These are phyloP conservation scores for Tyrannus savana DNA, from an alignment of 2,113 vertebrate species.

Conservation along the genomic window DNA sequence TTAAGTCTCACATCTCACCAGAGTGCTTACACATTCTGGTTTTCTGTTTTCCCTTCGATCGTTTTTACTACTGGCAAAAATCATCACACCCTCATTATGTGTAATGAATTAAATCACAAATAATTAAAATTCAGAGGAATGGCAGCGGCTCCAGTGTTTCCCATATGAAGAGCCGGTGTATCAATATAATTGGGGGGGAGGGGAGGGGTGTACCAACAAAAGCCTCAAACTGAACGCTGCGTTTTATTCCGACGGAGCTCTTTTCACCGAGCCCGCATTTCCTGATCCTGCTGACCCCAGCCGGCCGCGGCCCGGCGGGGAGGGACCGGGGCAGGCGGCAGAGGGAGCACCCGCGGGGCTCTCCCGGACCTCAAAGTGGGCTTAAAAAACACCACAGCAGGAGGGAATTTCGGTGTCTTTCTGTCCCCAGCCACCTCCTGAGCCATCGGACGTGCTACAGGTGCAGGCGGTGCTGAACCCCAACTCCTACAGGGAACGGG, in stretches of 20 bases:
- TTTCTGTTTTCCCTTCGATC: background rate
- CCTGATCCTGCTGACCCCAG: background rate
- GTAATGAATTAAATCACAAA: slow-evolving; percentile 6
- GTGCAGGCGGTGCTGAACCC: background rate
- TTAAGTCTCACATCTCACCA: slow-evolving; percentile 8
- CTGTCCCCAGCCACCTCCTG: background rate
- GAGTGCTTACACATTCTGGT: background rate
- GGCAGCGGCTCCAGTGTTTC: background rate
- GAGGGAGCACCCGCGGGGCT: background rate
- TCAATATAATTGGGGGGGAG: background rate
- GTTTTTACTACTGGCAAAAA: slow-evolving; percentile 32
- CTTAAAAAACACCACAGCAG: background rate
- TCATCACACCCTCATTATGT: slow-evolving; percentile 12
- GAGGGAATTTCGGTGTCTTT: background rate
- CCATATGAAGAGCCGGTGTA: slow-evolving; percentile 1
- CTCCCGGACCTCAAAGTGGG: background rate
- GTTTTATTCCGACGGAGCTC: background rate
- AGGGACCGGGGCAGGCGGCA: background rate
- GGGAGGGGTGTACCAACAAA: background rate
- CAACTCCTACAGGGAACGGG: background rate
- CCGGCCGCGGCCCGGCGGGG: background rate
- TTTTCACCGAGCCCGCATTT: background rate
- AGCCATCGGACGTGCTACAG: background rate
- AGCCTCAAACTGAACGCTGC: background rate
- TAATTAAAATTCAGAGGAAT: background rate